Evolutionary conservation across 2,113 vertebrate genomes (phyloP).

Genomic region (Nyctereutes procyonoides): DNA sequence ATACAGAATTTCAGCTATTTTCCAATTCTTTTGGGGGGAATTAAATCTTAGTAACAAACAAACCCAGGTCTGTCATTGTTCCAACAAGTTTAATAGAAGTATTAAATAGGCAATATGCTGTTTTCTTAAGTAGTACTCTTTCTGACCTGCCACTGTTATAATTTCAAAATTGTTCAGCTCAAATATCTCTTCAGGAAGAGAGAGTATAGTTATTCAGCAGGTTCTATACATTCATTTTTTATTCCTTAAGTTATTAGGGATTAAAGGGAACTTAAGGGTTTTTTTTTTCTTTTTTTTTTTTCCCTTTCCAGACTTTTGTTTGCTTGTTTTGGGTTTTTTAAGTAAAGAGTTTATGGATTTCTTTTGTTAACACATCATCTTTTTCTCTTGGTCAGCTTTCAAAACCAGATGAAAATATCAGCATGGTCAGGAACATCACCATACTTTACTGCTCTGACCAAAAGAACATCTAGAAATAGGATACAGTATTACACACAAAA

Average conservation of each 20-base stretch:
- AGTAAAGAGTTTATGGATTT: neutral
- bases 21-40: neutral
- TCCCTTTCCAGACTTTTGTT: neutral
- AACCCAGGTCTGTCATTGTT: neutral
- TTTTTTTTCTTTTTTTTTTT: neutral
- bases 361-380: neutral
- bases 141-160: neutral
- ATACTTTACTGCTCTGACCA: neutral
- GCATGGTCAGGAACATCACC: rapidly evolving
- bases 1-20: neutral
- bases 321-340: neutral
- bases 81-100: neutral
- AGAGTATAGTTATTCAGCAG: neutral
- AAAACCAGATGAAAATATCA: neutral
- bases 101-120: neutral
- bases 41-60: neutral
- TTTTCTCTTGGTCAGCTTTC: neutral
- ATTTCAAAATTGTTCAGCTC: neutral
- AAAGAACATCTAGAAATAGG: neutral
- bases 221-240: neutral
- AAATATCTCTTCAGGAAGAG: neutral
- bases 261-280: neutral
- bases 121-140: neutral
- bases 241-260: neutral
- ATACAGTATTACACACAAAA: neutral